A percentile compares a stretch with the other conserved stretches of the same genome.
Conservation (phyloP, 2,888 invertebrate genomes). For the Tromatobia lineatoria region DNA sequence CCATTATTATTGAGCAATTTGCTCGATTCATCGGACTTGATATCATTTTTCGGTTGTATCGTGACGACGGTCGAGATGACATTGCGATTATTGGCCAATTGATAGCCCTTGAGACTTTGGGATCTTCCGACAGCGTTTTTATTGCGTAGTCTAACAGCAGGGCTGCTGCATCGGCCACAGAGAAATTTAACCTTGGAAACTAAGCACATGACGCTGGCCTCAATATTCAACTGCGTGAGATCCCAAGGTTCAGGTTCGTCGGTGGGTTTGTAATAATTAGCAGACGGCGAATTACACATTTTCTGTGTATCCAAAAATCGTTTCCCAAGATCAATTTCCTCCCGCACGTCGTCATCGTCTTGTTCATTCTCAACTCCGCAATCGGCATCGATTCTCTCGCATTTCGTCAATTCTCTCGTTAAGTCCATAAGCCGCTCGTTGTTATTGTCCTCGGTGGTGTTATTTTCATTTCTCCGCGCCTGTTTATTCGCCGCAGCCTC, state of each 20-base stretch:
- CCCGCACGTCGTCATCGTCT: slow-evolving; percentile 71
- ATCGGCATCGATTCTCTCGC: neutral
- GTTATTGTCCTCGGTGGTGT: slow-evolving; percentile 72
- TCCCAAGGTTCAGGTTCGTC: slow-evolving; percentile 95
- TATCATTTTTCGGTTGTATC: slow-evolving; percentile 82
- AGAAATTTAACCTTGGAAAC: slow-evolving; percentile 94
- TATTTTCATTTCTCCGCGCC: slow-evolving; percentile 54
- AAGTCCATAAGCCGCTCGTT: slow-evolving; percentile 60
- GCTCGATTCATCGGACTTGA: slow-evolving; percentile 80
- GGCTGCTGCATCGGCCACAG: slow-evolving; percentile 91
- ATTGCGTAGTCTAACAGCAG: slow-evolving; percentile 89
- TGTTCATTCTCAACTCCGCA: slow-evolving; percentile 67
- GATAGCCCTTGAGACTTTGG: slow-evolving; percentile 77
- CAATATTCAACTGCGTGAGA: slow-evolving; percentile 93
- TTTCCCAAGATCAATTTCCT: slow-evolving; percentile 80
- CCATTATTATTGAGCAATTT: slow-evolving; percentile 80
- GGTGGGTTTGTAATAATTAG: slow-evolving; percentile 92
- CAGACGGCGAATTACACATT: slow-evolving; percentile 90
- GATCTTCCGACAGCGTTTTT: slow-evolving; percentile 81
- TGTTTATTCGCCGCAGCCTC: slow-evolving; percentile 43
- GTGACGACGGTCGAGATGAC: slow-evolving; percentile 79
- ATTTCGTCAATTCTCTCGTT: slow-evolving; percentile 71
- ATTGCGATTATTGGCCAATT: slow-evolving; percentile 50
- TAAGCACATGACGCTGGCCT: slow-evolving; percentile 95
- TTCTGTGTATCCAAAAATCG: slow-evolving; percentile 86